Base-by-base conservation (phyloP, 2,888 invertebrate genomes). In the Ochropleura plecta region DNA sequence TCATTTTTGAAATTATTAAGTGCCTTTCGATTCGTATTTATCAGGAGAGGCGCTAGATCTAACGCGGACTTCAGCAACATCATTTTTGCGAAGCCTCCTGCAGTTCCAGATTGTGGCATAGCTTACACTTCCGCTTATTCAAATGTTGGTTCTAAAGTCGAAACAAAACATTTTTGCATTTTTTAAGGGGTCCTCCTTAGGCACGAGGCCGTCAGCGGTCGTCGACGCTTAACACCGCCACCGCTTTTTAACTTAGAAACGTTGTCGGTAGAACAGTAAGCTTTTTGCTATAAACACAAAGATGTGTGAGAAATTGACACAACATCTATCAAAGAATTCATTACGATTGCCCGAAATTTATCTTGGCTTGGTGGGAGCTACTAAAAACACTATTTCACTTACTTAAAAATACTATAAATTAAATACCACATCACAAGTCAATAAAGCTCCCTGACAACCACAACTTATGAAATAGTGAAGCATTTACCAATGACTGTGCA, bases 401-500 rank as follows among this genome's bases (percentile, higher is more conserved):
- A 20, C n/a, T 53, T 14, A 7, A 51, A 40, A 60, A 14, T 53
- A 53, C 9, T 8, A 59, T 42, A 5, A 12, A 20, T 44, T 20
- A 44, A 55, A 46, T 30, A 30, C 30, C 30, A 69, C 59, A 69
- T 77, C 65, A 79, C 73, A 74, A 72, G 79, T 40, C 74, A 81
- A 83, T 73, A 83, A 85, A 78, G 73, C 71, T 70, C 67, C 74
- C 46, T 70, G 82, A 81, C 48, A 84, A 78, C 49, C 67, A 85
- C 80, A 74, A 81, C 72, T 86, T 67, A 60, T 79, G 71, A 82
- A 84, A 88, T 82, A 85, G 86, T 88, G 83, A 89, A 89, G 86
- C 84, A 92, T 89, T 96, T 96, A 96, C 96, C 96, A 96, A 95
- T 96, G 96, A 92, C 96, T 96, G 95, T 95, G 95, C 93, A 92